A percentile compares a stretch with the other conserved stretches of the same genome.
phyloP scores from a whole-genome alignment of 2,113 vertebrate genomes.

The Sphaerodactylus townsendi region DNA sequence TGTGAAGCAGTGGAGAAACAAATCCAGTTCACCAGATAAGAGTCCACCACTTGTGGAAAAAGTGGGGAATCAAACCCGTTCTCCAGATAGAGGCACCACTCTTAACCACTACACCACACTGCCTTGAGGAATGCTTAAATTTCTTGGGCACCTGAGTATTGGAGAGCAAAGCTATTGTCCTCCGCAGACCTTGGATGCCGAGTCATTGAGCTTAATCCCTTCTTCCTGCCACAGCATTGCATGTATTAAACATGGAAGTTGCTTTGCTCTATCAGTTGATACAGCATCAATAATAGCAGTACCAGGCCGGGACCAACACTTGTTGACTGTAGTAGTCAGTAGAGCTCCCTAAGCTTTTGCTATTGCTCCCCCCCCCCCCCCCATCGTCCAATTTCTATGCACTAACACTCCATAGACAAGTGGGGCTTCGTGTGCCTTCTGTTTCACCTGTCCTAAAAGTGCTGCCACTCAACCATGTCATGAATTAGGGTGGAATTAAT shows the following conservation, averaged over 20 bases:
- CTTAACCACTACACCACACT: too few species aligned
- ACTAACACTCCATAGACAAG: background rate
- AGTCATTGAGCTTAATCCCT: background rate
- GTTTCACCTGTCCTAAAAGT: background rate
- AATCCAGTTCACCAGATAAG: too few species aligned
- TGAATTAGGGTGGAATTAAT: background rate
- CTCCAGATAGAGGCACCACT: too few species aligned
- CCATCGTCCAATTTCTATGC: rapidly evolving
- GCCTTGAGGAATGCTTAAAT: background rate
- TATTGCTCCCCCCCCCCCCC: background rate
- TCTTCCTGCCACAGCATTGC: background rate
- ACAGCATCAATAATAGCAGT: background rate
- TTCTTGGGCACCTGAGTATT: background rate
- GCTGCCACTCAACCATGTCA: background rate
- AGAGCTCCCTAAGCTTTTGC: background rate
- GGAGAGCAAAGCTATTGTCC: background rate
- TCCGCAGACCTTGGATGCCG: background rate
- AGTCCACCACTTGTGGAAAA: too few species aligned
- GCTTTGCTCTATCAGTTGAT: background rate
- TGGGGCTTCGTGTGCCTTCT: background rate
- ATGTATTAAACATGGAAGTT: background rate
- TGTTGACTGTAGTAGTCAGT: background rate
- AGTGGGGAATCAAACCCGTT: too few species aligned
- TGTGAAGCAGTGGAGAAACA: too few species aligned
- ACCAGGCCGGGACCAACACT: background rate